Evolutionary conservation across 2,797 vertebrate species (phyloP), one percentile per base, ranked within the genome.

Genomic region (Anomalospiza imberbis): DNA sequence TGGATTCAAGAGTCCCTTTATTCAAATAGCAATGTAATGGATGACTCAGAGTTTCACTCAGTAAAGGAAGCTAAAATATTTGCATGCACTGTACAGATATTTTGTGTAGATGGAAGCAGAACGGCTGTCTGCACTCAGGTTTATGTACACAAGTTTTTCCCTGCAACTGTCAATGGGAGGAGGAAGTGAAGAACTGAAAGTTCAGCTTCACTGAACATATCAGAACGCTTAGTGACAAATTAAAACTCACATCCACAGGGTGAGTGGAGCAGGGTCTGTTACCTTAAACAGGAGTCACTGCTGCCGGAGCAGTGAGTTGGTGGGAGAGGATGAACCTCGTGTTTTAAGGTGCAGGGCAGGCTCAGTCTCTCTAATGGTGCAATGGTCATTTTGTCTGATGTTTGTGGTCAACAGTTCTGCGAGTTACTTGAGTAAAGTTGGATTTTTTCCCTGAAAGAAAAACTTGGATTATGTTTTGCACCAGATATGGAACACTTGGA

Each of bases 21-120:
- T 88, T 88, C 4, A 2, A 92, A 51, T 29, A 67, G 14, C 60
- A 63, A 2, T 34, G 71, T 50, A 79, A 53, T 73, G 34, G 36
- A 92, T 94, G 87, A 88, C 60, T 96, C 76, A 34, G 19, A 76
- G 74, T n/a, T 85, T 78, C 58, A 80, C 72, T 89, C 58, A 66
- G 34, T 61, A 72, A 84, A 81, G 71, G 79, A 70, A 84, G 60
- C 60, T 55, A 4, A 60, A 92, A 11, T 89, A 91, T 76, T 84
- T 88, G 82, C 83, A 40, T 61, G 71, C 54, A 5, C 45, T 89
- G 15, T 47, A 4, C 19, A 25, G 91, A 20, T 86, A 32, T 1
- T 73, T 70, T 82, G 32, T 84, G 60, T 82, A 60, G 83, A 47
- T 71, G 55, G 79, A 91, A 94, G 61, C 42, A 81, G 55, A 91